Conservation (phyloP, 2,113 vertebrate genomes). For the Odocoileus virginianus region DNA sequence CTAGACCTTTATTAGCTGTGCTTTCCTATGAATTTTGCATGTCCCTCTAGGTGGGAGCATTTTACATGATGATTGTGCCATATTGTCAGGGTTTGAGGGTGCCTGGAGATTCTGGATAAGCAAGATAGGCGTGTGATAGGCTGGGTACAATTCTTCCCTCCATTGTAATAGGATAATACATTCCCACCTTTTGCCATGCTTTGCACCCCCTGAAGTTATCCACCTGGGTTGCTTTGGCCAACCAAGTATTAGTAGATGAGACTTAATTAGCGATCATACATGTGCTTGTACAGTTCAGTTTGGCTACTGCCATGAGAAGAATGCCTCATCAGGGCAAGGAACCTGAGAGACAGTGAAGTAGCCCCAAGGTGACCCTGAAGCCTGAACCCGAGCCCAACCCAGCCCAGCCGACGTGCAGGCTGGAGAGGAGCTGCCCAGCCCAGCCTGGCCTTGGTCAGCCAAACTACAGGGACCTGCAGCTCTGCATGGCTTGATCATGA, state of each 20-base stretch:
- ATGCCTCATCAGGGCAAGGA: neutral
- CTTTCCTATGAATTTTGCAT: conserved; percentile 29
- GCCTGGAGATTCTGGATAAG: neutral
- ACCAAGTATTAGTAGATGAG: neutral
- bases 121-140: neutral
- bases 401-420: neutral
- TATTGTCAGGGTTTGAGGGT: neutral
- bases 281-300: neutral
- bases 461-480: neutral
- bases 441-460: neutral
- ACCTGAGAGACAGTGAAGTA: neutral
- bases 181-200: neutral
- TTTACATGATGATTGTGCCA: neutral
- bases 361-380: neutral
- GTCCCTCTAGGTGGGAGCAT: neutral
- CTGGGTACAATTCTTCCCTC: neutral
- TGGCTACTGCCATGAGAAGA: neutral
- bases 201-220: neutral
- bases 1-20: neutral
- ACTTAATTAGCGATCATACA: neutral
- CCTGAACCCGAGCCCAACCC: neutral
- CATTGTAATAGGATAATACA: neutral
- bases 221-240: neutral
- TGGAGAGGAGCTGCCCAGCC: neutral
- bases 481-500: neutral